A percentile compares a stretch with the other conserved stretches of the same genome.
These are phyloP conservation scores for Meghimatium bilineatum DNA, from an alignment of 2,888 invertebrate species.

Conservation along the genomic window DNA sequence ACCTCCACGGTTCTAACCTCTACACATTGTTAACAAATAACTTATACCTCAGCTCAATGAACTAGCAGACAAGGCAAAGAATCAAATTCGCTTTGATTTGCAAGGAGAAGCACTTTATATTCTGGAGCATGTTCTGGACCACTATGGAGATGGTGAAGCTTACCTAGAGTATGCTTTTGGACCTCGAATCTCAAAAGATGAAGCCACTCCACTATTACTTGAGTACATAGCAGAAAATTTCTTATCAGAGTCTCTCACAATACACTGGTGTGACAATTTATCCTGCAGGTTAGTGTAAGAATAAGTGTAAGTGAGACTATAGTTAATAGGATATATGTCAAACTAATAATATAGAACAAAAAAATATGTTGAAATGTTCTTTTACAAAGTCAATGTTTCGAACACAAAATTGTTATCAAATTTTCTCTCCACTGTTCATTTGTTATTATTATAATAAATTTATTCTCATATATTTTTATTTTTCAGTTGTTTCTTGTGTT, in stretches of 20 bases:
- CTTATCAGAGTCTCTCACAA: conserved; percentile 70
- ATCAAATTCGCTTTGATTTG: conserved; percentile 70
- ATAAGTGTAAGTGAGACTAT: too few relatives aligned
- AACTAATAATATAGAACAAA: too few relatives aligned
- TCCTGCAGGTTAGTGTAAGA: conserved; percentile 73
- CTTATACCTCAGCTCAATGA: conserved; percentile 55
- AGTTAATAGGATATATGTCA: too few relatives aligned
- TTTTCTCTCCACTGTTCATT: too few relatives aligned
- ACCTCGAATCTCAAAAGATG: conserved; percentile 62
- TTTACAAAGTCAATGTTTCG: too few relatives aligned
- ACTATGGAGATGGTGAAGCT: conserved; percentile 70
- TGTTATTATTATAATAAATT: too few relatives aligned
- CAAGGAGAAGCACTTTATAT: conserved; percentile 70
- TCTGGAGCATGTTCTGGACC: conserved; percentile 65
- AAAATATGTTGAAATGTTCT: too few relatives aligned
- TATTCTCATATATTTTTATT: too few relatives aligned
- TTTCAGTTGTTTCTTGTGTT: too few relatives aligned
- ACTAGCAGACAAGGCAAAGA: conserved; percentile 62
- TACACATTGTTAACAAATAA: too few relatives aligned
- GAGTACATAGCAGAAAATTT: conserved; percentile 71
- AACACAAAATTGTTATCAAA: too few relatives aligned
- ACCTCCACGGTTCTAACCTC: too few relatives aligned
- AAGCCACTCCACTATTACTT: conserved; percentile 68
- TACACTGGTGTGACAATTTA: conserved; percentile 73
- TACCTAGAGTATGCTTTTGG: conserved; percentile 69